Base-by-base conservation (phyloP, 2,888 invertebrate species). In the Andrena trimmerana region DNA sequence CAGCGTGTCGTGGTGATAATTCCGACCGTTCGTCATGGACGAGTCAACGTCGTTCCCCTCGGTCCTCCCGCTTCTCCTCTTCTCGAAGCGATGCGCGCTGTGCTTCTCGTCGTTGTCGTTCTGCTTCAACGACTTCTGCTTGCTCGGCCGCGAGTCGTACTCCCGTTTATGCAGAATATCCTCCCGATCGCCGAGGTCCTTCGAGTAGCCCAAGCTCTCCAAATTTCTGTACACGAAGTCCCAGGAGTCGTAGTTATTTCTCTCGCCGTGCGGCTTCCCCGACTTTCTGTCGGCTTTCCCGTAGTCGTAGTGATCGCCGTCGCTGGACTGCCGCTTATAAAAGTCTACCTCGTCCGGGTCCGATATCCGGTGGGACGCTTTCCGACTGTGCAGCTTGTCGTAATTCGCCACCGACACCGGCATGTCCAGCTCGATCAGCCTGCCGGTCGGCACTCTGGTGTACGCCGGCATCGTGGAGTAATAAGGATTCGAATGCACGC, bases 191-290 rank as follows among this genome's bases (percentile, higher is more conserved):
- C 96, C 96, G 7, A 96, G 92, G 88, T 97, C 97, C 36, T 95
- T 95, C 1, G 95, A 95, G 87, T 97, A 97, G 0, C 97, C 96
- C 89, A 97, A 96, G 87, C 96, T 97, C 78, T 97, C 97, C 50
- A 97, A 94, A 91, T 97, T 97, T 87, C 96, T 95, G 91, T 96
- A 97, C 0, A 97, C 97, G 91, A 97, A 97, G 91, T 97, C 97
- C 97, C 97, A 98, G 70, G 96, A 96, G 86, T 97, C 97, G 76
- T 96, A 96, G 0, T 96, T 83, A 42, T 86, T 81, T 24, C 71
- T 87, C 7, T 84, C 78, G 3, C 78, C 76, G 48, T 24, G 62
- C 2, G 88, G 59, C 73, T 84, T 88, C 4, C 79, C 10, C 0
- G 83, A 59, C n/a, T 90, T 92, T 63, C 89, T 92, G 2, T 90